phyloP scores from a whole-genome alignment of 2,113 vertebrate species.

The Phyllostomus hastatus region DNA sequence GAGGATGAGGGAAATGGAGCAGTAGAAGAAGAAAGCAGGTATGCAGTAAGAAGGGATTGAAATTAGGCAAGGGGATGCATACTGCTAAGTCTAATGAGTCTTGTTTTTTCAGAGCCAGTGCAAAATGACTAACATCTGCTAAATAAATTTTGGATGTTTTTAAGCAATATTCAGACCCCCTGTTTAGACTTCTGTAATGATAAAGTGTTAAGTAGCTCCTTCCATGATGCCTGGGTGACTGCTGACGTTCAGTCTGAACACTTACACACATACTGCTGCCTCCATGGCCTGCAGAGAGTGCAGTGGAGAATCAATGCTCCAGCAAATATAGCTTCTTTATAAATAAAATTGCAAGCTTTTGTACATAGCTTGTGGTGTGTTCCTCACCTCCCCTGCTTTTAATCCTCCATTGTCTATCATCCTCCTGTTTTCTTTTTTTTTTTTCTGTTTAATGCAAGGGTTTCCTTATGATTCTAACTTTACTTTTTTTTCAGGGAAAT shows the following conservation, averaged over 20 bases:
- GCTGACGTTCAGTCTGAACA: neutral
- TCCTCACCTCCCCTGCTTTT: neutral
- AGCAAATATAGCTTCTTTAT: neutral
- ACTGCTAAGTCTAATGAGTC: neutral
- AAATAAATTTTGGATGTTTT: neutral
- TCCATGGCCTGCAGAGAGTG: neutral
- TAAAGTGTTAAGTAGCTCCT: neutral
- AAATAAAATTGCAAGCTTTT: neutral
- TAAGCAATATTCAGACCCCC: neutral
- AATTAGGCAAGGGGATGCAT: neutral
- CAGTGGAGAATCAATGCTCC: accelerated
- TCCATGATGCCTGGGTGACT: neutral
- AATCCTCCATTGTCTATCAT: neutral
- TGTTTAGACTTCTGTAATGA: neutral
- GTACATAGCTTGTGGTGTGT: neutral
- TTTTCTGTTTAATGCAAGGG: neutral
- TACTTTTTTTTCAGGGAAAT: neutral
- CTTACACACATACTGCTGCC: neutral
- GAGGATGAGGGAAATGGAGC: neutral
- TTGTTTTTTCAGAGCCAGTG: neutral
- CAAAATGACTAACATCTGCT: neutral
- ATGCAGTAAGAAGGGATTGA: neutral
- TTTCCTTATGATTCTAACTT: neutral
- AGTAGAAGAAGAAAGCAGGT: neutral
- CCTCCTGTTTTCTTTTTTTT: neutral